phyloP scores from a whole-genome alignment of 2,888 invertebrate genomes.

The Rhimphoctona megacephalus region DNA sequence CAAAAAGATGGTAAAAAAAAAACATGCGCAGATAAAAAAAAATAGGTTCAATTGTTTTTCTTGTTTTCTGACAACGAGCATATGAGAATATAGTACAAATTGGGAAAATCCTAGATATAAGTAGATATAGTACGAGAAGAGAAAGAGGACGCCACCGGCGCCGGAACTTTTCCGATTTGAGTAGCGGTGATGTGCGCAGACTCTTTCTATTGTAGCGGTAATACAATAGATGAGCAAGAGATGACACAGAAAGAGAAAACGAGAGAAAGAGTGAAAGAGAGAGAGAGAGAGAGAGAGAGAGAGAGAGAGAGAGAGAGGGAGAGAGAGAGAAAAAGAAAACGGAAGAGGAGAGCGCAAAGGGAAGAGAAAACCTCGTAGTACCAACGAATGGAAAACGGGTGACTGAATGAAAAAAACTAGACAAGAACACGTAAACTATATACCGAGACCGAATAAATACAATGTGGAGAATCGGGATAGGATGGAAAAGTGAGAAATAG shows the following conservation, averaged over 20 bases:
- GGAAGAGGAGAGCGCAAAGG: conserved; percentile 12
- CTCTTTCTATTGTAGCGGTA: conserved; percentile 17
- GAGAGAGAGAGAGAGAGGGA: not conserved
- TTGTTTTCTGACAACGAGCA: not conserved
- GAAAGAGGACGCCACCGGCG: conserved; percentile 31
- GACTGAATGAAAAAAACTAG: conserved; percentile 26
- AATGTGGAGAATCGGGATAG: conserved; percentile 34
- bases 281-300: not conserved
- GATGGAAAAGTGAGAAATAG: conserved; percentile 18
- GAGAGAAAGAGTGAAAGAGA: not conserved
- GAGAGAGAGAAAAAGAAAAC: not conserved
- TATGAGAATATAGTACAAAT: conserved; percentile 1
- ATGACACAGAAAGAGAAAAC: not conserved
- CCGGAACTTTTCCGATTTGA: conserved; percentile 52
- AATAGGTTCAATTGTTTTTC: not conserved
- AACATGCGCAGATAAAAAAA: not conserved
- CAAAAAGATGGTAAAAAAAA: not conserved
- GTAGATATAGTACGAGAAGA: not conserved
- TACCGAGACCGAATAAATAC: conserved; percentile 26
- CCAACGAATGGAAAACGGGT: conserved; percentile 18
- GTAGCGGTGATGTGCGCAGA: conserved; percentile 29
- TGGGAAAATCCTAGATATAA: conserved; percentile 8
- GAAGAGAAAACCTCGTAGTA: conserved; percentile 31
- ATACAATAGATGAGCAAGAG: conserved; percentile 12
- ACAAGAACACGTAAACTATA: conserved; percentile 18